Percentiles rank a stretch among this genome's conserved stretches.
Evolutionary conservation across 2,888 invertebrate genomes (phyloP).

Genomic region (Tenodera sinensis): DNA sequence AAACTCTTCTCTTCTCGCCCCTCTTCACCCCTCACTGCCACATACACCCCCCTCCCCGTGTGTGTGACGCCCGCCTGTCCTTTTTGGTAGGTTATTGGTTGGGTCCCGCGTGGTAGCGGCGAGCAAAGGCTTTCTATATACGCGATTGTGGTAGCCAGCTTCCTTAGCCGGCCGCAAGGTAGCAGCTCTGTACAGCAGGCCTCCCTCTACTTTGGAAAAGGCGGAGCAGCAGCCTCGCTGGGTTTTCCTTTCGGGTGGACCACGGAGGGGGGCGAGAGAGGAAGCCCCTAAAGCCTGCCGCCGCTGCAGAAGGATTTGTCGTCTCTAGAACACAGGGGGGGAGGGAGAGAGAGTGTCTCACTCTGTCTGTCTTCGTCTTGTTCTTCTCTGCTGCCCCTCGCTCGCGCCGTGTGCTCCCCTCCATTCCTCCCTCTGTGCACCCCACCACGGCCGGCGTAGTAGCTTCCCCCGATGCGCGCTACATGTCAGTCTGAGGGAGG

Average conservation of each 20-base stretch:
- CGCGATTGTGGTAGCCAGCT: slow-evolving; percentile 12
- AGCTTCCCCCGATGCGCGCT: slow-evolving; percentile 2
- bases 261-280: not conserved
- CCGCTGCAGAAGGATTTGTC: slow-evolving; percentile 12
- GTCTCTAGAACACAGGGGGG: not conserved
- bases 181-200: slow-evolving; percentile 23
- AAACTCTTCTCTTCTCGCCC: slow-evolving; percentile 39
- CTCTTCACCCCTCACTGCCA: not conserved
- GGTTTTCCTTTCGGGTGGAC: not conserved
- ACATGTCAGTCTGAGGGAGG: slow-evolving; percentile 23
- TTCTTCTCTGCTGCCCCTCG: not conserved
- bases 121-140: slow-evolving; percentile 15
- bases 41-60: not conserved
- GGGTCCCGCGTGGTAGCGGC: slow-evolving; percentile 21
- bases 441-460: slow-evolving; percentile 1
- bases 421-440: not conserved
- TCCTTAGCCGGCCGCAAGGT: slow-evolving; percentile 25
- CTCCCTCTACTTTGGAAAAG: slow-evolving; percentile 4
- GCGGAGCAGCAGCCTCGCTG: slow-evolving; percentile 1
- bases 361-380: slow-evolving; percentile 10
- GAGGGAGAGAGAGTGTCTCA: not conserved
- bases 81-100: slow-evolving; percentile 24
- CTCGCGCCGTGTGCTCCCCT: not conserved
- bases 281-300: not conserved
- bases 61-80: slow-evolving; percentile 19